These are phyloP conservation scores for Empis livida DNA, from an alignment of 2,888 invertebrate species.

Conservation along the genomic window DNA sequence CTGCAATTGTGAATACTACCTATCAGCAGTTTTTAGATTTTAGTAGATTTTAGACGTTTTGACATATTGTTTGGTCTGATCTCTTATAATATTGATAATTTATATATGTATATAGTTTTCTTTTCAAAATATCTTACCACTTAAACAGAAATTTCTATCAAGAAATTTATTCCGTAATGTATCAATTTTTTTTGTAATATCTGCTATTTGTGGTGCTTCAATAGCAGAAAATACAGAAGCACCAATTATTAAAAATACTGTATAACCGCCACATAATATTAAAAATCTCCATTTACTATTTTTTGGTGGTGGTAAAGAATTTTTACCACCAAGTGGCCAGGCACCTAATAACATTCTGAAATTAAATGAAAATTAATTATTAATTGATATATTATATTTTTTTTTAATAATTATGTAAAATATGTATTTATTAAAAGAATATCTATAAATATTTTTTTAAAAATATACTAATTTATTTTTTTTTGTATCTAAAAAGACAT, in stretches of 20 bases:
- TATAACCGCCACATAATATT: constrained; percentile 37
- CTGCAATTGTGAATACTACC: too few species aligned
- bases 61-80: too few species aligned
- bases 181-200: constrained; percentile 42
- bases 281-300: constrained; percentile 33
- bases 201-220: constrained; percentile 56
- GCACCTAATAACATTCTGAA: constrained; percentile 24
- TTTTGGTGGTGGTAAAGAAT: constrained; percentile 25
- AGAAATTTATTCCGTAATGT: constrained; percentile 47
- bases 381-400: too few species aligned
- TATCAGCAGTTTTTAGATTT: too few species aligned
- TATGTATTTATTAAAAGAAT: too few species aligned
- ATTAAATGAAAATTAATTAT: not conserved
- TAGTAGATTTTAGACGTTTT: too few species aligned
- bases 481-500: too few species aligned
- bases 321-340: constrained; percentile 24
- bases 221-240: constrained; percentile 69
- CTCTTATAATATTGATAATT: too few species aligned
- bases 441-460: too few species aligned
- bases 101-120: too few species aligned
- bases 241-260: constrained; percentile 52
- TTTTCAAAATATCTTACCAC: constrained; percentile 42
- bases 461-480: too few species aligned
- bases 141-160: constrained; percentile 45
- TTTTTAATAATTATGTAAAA: too few species aligned